phyloP scores from a whole-genome alignment of 2,888 invertebrate genomes.

The Drosophila setosimentum region DNA sequence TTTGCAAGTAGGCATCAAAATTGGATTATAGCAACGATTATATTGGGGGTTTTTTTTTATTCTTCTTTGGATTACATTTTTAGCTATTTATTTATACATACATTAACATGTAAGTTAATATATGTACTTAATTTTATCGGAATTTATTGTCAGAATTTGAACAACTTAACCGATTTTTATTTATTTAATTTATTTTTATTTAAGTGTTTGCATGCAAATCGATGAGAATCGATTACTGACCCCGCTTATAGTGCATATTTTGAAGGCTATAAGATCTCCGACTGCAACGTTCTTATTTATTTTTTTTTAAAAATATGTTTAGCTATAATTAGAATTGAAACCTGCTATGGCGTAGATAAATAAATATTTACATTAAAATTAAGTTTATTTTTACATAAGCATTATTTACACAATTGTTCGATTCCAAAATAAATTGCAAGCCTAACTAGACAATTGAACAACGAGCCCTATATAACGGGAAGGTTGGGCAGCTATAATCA shows the following conservation, averaged over 20 bases:
- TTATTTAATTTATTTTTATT: too few relatives aligned
- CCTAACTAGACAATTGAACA: background rate
- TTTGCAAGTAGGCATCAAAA: background rate
- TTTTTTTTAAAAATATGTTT: background rate
- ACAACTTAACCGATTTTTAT: too few relatives aligned
- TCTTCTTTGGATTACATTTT: slow-evolving; percentile 11
- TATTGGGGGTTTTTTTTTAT: slow-evolving; percentile 1
- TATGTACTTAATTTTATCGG: too few relatives aligned
- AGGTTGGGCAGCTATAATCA: background rate
- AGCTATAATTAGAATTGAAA: background rate
- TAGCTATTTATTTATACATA: background rate
- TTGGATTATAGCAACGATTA: background rate
- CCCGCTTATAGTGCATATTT: too few relatives aligned
- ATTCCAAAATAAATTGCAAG: background rate
- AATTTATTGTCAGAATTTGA: too few relatives aligned
- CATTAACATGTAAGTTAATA: background rate
- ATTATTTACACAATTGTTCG: slow-evolving; percentile 34
- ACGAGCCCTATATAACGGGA: slow-evolving; percentile 28
- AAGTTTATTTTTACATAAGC: slow-evolving; percentile 15
- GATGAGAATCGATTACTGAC: too few relatives aligned
- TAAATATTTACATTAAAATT: slow-evolving; percentile 8
- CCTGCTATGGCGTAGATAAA: background rate
- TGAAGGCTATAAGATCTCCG: background rate
- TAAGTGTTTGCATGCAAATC: too few relatives aligned
- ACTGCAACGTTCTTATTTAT: background rate